A percentile compares a stretch with the other conserved stretches of the same genome.
Evolutionary conservation across 2,113 vertebrate genomes (phyloP).

Genomic region (Greenwoodochromis staneri): DNA sequence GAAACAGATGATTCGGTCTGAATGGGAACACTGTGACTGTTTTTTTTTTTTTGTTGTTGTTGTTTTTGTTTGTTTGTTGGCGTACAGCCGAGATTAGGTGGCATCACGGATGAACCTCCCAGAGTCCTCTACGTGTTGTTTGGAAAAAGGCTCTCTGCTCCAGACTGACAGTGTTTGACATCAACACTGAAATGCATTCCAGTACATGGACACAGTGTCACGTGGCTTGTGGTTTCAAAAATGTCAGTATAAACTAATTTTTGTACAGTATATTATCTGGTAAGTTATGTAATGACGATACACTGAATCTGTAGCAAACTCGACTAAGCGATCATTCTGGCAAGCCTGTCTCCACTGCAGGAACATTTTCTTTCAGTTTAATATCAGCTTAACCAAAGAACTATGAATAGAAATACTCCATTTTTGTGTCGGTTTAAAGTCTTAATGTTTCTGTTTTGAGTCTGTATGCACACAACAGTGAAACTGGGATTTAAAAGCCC

Average conservation of each 20-base stretch:
- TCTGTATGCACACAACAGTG: not conserved
- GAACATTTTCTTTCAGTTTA: not conserved
- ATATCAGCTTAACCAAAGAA: not conserved
- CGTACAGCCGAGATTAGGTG: not conserved
- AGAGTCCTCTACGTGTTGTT: not conserved
- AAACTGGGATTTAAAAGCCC: not conserved
- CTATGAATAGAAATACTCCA: not conserved
- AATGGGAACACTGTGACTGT: not conserved
- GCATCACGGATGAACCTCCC: not conserved
- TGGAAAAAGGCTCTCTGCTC: not conserved
- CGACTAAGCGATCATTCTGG: not conserved
- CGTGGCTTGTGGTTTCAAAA: constrained; percentile 25
- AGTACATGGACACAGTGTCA: constrained; percentile 1
- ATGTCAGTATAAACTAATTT: constrained; percentile 2
- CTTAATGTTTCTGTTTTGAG: not conserved
- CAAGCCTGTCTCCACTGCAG: not conserved
- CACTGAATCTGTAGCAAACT: constrained; percentile 44
- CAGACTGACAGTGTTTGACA: not conserved
- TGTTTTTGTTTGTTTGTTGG: not conserved
- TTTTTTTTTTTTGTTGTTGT: not conserved
- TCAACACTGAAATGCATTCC: not conserved
- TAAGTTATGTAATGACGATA: constrained; percentile 73
- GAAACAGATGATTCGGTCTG: not conserved
- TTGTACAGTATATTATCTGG: constrained; percentile 43
- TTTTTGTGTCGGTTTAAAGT: not conserved